A percentile compares a stretch with the other conserved stretches of the same genome.
Conservation (phyloP, 2,888 invertebrate species). For the Diarsia rubi region DNA sequence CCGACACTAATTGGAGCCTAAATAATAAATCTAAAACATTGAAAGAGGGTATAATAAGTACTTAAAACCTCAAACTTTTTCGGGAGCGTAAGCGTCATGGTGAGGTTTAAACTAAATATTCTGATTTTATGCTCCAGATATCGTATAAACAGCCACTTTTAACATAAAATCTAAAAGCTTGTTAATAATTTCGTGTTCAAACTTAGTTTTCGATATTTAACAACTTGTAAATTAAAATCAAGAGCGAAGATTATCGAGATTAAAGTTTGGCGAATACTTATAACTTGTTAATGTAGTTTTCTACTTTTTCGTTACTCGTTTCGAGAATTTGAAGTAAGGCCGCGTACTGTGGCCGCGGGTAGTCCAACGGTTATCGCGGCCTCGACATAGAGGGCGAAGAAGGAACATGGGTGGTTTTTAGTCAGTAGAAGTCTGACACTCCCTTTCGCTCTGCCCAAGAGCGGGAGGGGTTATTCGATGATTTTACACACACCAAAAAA, state of each 20-base stretch:
- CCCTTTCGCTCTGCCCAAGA: too few species aligned
- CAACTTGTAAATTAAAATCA: conserved; percentile 31
- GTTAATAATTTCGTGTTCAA: conserved; percentile 23
- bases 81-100: neutral
- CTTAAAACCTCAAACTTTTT: conserved; percentile 7
- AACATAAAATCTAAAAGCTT: conserved; percentile 21
- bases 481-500: too few species aligned
- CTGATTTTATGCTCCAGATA: conserved; percentile 15
- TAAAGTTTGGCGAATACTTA: conserved; percentile 15
- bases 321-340: neutral
- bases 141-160: conserved; percentile 9
- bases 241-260: conserved; percentile 1
- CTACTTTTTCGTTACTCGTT: neutral
- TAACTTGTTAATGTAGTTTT: neutral
- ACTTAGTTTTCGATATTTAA: conserved; percentile 27
- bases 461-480: too few species aligned
- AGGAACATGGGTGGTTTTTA: too few species aligned
- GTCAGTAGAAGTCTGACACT: too few species aligned
- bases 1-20: neutral
- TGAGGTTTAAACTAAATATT: conserved; percentile 18
- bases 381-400: too few species aligned
- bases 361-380: too few species aligned
- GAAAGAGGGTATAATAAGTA: conserved; percentile 3
- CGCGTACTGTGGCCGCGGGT: neutral
- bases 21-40: conserved; percentile 18